phyloP scores from a whole-genome alignment of 2,113 vertebrate species.

The Cettia cetti region DNA sequence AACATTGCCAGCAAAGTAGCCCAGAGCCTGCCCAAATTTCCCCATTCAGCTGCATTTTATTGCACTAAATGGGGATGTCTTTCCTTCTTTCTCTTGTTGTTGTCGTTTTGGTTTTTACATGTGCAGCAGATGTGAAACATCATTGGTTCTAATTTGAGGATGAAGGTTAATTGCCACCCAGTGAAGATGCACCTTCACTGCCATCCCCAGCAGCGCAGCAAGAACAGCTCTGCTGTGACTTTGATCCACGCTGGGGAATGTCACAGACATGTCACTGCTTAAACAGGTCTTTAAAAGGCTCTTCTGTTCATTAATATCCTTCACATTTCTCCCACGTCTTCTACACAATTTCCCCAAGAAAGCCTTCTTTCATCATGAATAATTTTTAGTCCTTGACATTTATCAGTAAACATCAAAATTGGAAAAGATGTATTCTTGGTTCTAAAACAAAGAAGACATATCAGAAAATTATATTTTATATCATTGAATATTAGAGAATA shows the following conservation, averaged over 20 bases:
- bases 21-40: background rate
- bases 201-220: background rate
- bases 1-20: background rate
- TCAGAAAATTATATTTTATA: background rate
- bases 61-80: background rate
- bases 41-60: background rate
- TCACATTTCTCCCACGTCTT: background rate
- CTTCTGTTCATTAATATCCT: background rate
- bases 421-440: background rate
- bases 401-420: background rate
- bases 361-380: background rate
- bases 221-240: background rate
- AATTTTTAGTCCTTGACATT: background rate
- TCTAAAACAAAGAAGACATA: background rate
- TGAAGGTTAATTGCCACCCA: background rate
- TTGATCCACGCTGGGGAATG: background rate
- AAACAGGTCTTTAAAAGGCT: background rate
- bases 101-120: fast-evolving
- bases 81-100: background rate
- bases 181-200: background rate
- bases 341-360: background rate
- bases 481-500: background rate
- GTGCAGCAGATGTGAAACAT: no score
- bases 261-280: background rate
- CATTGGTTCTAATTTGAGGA: background rate